Evolutionary conservation across 2,888 invertebrate species (phyloP), one percentile per base, ranked within the genome.

Genomic region (Pyrrhia umbra): DNA sequence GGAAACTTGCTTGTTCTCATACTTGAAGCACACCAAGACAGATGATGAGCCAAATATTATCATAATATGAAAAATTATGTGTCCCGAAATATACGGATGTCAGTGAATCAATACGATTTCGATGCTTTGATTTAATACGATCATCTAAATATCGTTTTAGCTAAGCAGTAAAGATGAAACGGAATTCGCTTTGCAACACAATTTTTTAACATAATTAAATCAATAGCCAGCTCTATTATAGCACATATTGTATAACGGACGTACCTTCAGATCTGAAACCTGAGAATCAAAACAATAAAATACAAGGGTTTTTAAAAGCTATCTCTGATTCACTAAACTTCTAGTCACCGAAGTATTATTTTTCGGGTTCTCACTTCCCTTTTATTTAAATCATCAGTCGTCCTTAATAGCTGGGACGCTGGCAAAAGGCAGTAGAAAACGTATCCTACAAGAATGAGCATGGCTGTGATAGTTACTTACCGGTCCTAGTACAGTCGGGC

Each of bases 401-500:
- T 4, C n/a, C n/a, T n/a, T 10, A 37, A 27, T 6, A n/a, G 15
- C 3, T 6, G 3, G 6, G 2, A 9, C 1, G 20, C 6, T 18
- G 20, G n/a, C n/a, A n/a, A 9, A 6, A 10, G 20, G 8, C 13
- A 49, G 16, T 6, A 20, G 20, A 20, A 20, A 21, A 46, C 23
- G 13, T 20, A 15, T 16, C 10, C 15, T 37, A 10, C 15, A 15
- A 25, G 15, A 42, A 62, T 5, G 3, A 18, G 20, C 34, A n/a
- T 16, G 25, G 6, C 25, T 8, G 0, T 13, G 2, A 25, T 6
- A 37, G 6, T 25, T 23, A 65, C 92, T 92, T 65, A 94, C 95
- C 95, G 54, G 92, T 90, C 49, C 87, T 91, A 4, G 92, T 95
- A 87, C 98, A 98, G 79, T 96, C 96, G 43, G 98, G 97, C 81